phyloP scores from a whole-genome alignment of 2,797 vertebrate species.

The Allobates femoralis region DNA sequence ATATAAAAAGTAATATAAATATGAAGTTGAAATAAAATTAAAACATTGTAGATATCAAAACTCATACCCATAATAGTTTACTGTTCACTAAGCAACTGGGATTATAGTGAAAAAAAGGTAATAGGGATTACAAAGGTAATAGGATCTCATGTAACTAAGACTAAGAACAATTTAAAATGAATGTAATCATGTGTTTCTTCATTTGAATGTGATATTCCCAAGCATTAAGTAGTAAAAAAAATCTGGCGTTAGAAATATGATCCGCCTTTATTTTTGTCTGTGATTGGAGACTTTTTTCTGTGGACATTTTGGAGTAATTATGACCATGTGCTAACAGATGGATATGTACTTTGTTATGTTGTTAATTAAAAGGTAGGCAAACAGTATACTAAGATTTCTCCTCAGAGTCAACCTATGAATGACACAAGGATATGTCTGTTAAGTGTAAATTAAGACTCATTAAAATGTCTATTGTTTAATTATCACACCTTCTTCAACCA shows the following conservation, averaged over 20 bases:
- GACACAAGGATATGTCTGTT: conserved; percentile 33
- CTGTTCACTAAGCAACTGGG: conserved; percentile 47
- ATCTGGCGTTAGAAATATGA: conserved; percentile 74
- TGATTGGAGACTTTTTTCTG: conserved; percentile 77
- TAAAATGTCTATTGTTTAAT: conserved; percentile 8
- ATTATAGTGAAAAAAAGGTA: conserved; percentile 32
- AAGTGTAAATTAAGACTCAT: background rate
- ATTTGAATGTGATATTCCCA: conserved; percentile 65
- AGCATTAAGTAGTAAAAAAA: conserved; percentile 70
- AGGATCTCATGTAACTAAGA: conserved; percentile 47
- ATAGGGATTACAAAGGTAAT: conserved; percentile 48
- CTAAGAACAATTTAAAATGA: conserved; percentile 55
- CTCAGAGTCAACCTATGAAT: conserved; percentile 36
- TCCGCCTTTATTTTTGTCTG: conserved; percentile 66
- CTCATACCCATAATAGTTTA: background rate
- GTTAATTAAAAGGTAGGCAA: conserved; percentile 77
- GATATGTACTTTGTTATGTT: conserved; percentile 70
- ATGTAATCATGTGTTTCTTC: conserved; percentile 52
- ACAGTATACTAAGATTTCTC: conserved; percentile 74
- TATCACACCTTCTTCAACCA: background rate
- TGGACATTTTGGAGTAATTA: conserved; percentile 66
- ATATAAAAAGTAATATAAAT: background rate
- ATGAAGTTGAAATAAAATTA: background rate
- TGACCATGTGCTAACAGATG: conserved; percentile 78
- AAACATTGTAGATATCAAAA: background rate